These are phyloP conservation scores for Sciurus vulgaris DNA, from an alignment of 2,797 vertebrate genomes.

Conservation along the genomic window DNA sequence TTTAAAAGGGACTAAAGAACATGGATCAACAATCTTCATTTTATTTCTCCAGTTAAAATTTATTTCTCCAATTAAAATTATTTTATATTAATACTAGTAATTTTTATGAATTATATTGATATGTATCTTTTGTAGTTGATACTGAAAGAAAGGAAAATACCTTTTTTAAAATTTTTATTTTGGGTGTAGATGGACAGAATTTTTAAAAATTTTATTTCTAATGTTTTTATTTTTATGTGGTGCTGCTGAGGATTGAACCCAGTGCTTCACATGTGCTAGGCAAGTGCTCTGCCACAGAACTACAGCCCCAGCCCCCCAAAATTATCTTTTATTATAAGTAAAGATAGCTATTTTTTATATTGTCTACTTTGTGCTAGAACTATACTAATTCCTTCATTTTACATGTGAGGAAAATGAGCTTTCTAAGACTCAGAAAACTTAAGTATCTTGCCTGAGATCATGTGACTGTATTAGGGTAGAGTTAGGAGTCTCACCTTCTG, in stretches of 20 bases:
- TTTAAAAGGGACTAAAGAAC: slow-evolving; percentile 54
- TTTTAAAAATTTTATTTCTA: no score
- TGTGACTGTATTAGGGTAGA: neutral
- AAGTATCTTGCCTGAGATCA: slow-evolving; percentile 1
- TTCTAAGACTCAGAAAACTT: neutral
- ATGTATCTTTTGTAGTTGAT: slow-evolving; percentile 28
- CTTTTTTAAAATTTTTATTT: no score
- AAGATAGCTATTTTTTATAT: neutral
- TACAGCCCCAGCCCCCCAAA: no score
- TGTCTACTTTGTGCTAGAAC: neutral
- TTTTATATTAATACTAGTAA: slow-evolving; percentile 28
- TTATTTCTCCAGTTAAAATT: slow-evolving; percentile 17
- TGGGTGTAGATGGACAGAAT: no score
- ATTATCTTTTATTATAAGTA: slow-evolving; percentile 53
- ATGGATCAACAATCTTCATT: slow-evolving; percentile 2
- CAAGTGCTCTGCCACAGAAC: no score
- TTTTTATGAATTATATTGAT: slow-evolving; percentile 45
- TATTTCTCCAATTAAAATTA: slow-evolving; percentile 34
- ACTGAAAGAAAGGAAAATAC: neutral
- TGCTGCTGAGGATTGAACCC: no score
- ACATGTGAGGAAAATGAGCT: neutral
- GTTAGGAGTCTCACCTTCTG: neutral
- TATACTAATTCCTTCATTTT: neutral
- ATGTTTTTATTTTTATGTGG: no score
- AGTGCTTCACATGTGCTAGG: no score